phyloP scores from a whole-genome alignment of 2,113 vertebrate species.

The Dipodomys ordii region DNA sequence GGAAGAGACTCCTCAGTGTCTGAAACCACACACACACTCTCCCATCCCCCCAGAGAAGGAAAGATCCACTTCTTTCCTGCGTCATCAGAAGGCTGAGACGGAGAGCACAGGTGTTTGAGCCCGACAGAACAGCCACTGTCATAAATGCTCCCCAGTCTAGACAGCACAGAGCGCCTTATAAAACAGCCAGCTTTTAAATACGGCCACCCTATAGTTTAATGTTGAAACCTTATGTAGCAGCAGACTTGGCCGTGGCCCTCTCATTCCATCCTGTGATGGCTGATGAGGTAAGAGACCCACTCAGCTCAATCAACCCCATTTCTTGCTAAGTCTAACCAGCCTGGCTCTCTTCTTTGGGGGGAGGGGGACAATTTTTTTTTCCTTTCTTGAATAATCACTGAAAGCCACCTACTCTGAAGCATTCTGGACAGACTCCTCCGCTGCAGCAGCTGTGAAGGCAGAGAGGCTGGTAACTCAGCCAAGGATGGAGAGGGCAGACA shows the following conservation, averaged over 20 bases:
- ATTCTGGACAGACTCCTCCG: background rate
- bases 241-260: background rate
- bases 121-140: background rate
- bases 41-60: no score
- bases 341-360: background rate
- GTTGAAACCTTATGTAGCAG: background rate
- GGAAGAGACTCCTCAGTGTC: conserved; percentile 14
- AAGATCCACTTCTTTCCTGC: background rate
- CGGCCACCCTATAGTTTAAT: conserved; percentile 59
- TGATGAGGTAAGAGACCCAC: background rate
- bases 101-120: conserved; percentile 13
- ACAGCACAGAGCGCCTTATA: conserved; percentile 40
- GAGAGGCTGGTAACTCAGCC: background rate
- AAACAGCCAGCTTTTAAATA: conserved; percentile 57
- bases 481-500: background rate
- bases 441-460: background rate
- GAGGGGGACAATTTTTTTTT: background rate
- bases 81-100: background rate
- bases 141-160: conserved; percentile 40
- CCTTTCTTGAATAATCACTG: background rate
- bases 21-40: conserved; percentile 6
- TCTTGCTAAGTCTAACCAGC: background rate
- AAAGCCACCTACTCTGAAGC: background rate
- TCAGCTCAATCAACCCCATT: background rate
- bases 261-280: background rate